Evolutionary conservation across 1,140 invertebrate genomes (phyloP), one percentile per base, ranked within the genome.

Genomic region (Achroia grisella): DNA sequence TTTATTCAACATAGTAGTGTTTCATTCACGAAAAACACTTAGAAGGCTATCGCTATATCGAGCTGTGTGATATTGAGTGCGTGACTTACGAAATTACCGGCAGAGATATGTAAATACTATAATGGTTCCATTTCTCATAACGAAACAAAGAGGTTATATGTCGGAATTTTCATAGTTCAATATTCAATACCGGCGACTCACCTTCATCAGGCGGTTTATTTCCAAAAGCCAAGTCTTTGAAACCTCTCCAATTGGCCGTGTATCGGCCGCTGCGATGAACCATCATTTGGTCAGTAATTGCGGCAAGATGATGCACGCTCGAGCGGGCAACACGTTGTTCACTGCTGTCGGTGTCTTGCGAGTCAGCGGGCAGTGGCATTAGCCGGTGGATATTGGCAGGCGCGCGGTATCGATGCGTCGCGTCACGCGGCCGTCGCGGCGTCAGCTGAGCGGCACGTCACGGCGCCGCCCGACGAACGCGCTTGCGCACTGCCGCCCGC

Each of bases 181-280:
- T 17, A 31, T 44, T 46, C 12, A 3, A 23, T 23, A 23, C 31
- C 35, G 33, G 44, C 35, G 39, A 65, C 78, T 78, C 56, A 86
- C 86, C 76, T 72, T 86, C 82, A 56, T 86, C 86, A 31, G 83
- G 81, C 37, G 86, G 82, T 56, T 84, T 77, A 55, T 73, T 84
- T 48, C 76, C 78, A 60, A 80, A 65, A 15, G 71, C 63, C 53
- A 77, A 77, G 41, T 86, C 86, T 51, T 69, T 71, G 58, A 86
- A 86, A 12, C 86, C 82, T 48, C 84, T 73, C 73, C 77, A 83
- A 62, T 82, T 86, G 49, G 85, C 78, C 29, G 78, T 86, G 62
- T 86, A 87, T 17, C 86, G 72, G 44, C 86, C 86, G 64, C 83
- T 83, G 49, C 82, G 74, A 66, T 84, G 71, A 47, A 78, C 81